Evolutionary conservation across 2,113 vertebrate species (phyloP), one percentile per base, ranked within the genome.

Genomic region (Sturnira hondurensis): DNA sequence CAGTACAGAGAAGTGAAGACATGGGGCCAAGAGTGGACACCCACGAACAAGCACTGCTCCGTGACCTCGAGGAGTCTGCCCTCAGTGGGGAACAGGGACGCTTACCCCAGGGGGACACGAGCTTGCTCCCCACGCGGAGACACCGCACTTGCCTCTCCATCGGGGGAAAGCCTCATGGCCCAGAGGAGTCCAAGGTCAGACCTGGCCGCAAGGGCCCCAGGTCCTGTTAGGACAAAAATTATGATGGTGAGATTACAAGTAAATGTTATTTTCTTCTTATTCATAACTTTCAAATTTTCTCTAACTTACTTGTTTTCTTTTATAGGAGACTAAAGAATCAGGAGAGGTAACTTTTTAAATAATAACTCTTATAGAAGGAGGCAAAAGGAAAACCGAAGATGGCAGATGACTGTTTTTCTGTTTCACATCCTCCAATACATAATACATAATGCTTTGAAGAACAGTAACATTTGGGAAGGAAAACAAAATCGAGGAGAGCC

Each of bases 211-310:
- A 2, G 31, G 52, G 43, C 12, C 61, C 41, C 74, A 22, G 11
- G n/a, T 58, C 7, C 0, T 22, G 4, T 56, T 14, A 24, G 10
- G n/a, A 28, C 26, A 19, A 24, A 31, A 4, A 74, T 61, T 26
- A 0, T 1, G 41, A 19, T 2, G 2, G 38, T 41, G n/a, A 38
- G 1, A 13, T 80, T 7, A 20, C 15, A 58, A 8, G 15, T 5
- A 61, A 47, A 52, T 6, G 1, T 24, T 20, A 15, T 36, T 33
- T 63, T 43, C 58, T 47, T 52, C 36, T 36, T n/a, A 9, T 15
- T 81, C 33, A 41, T 73, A 61, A 28, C 13, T 22, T 84, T 63
- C 45, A 41, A 67, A 19, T 43, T 7, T 77, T 43, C 63, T 70
- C 58, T 43, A 41, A 63, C 65, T 13, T 26, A 41, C 13, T 43